Evolutionary conservation across 92 coral and sea anemone species (phyloP), one percentile per base, ranked within the genome.

Genomic region (Phymanthus crucifer): DNA sequence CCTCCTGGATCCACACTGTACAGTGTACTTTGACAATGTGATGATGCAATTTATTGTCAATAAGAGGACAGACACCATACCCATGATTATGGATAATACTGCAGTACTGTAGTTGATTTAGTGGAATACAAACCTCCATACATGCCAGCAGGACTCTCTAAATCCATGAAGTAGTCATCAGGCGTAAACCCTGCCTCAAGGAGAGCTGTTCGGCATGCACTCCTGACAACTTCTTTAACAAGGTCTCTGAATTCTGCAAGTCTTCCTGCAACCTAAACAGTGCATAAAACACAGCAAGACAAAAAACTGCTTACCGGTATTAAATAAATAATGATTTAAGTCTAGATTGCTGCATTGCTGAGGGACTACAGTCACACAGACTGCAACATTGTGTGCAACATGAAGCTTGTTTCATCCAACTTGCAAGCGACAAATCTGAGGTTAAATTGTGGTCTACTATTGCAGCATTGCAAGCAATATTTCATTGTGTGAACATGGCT

Each of bases 161-260:
- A 76, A 43, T 95, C 99, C 89, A 95, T 89, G 35, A 95, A 91
- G 76, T 95, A 95, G 79, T 95, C 99, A 93, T 95, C 99, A 48
- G 99, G 99, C 40, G 97, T 95, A 67, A 95, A 95, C 17, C 99
- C 99, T 19, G 99, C 99, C 73, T 95, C 99, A 19, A 91, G 89
- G 11, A 95, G 90, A 6, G 99, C 99, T 27, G 99, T 94, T 33
- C 99, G 92, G 50, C 99, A 95, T 9, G 99, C 99, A 80, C 97
- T 95, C 23, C 99, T 88, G 19, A 95, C 99, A 32, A 95, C 99
- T 83, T 95, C 99, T 72, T 95, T 95, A 9, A 95, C 99, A 76
- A 95, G 97, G 69, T 95, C 99, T 45, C 99, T 90, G 78, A 95
- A 95, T 84, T 95, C 99, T 56, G 97, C 94, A 48, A 95, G 89